These are phyloP conservation scores for Knipowitschia caucasica DNA, from an alignment of 2,797 vertebrate species.

Conservation along the genomic window DNA sequence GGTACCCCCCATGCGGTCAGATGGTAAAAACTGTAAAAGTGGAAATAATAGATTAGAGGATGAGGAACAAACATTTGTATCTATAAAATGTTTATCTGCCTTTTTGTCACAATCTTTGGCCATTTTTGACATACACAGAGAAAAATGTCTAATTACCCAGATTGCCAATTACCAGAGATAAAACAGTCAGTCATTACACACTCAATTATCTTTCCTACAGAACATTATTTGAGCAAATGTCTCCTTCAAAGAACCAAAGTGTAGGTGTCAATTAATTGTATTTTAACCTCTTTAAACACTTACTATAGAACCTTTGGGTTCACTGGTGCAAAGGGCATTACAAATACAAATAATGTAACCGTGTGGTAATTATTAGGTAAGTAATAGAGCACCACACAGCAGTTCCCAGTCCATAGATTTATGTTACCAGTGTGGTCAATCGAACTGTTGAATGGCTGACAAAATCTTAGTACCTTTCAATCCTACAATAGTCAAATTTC, in stretches of 20 bases:
- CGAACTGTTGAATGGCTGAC: conserved; percentile 60
- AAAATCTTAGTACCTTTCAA: conserved; percentile 53
- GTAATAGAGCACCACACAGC: conserved; percentile 65
- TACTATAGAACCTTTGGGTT: too few species aligned
- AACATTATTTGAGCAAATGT: conserved; percentile 37
- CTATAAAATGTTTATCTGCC: background rate
- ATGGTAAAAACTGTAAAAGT: conserved; percentile 71
- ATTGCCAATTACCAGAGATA: conserved; percentile 46
- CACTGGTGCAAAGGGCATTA: too few species aligned
- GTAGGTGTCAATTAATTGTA: too few species aligned
- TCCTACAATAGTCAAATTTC: conserved; percentile 13
- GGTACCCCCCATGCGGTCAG: conserved; percentile 74
- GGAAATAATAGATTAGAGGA: conserved; percentile 39
- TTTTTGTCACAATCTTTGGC: background rate
- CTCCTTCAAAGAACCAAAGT: conserved; percentile 25
- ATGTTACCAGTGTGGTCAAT: conserved; percentile 67
- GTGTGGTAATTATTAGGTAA: too few species aligned
- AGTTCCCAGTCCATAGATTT: conserved; percentile 64
- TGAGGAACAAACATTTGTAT: conserved; percentile 9
- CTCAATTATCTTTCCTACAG: conserved; percentile 22
- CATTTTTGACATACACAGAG: conserved; percentile 32
- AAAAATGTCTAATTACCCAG: conserved; percentile 42
- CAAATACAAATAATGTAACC: too few species aligned
- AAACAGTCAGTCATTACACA: conserved; percentile 51
- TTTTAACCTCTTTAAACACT: too few species aligned